Evolutionary conservation across 2,113 vertebrate genomes (phyloP).

Genomic region (Carassius carassius): DNA sequence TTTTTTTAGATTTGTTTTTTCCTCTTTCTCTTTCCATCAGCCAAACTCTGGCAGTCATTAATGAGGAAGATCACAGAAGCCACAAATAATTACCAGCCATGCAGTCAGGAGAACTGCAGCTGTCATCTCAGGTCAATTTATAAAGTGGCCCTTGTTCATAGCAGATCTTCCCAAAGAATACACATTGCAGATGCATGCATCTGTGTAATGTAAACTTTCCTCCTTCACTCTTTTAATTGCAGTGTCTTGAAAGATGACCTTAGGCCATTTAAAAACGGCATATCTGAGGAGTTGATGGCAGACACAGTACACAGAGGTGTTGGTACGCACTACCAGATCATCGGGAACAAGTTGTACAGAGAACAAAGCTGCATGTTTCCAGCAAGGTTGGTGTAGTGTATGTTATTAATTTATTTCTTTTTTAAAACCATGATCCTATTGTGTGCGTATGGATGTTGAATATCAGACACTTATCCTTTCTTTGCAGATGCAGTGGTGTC

Average conservation of each 20-base stretch:
- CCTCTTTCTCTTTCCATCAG: conserved; percentile 48
- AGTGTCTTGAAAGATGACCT: conserved; percentile 88
- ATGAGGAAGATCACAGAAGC: conserved; percentile 64
- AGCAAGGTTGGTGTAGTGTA: conserved; percentile 81
- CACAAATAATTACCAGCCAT: conserved; percentile 75
- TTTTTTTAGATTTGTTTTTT: background rate
- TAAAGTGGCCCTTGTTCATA: background rate
- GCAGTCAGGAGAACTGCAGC: conserved; percentile 84
- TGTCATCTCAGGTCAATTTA: conserved; percentile 83
- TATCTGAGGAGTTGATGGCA: conserved; percentile 82
- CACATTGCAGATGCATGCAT: background rate
- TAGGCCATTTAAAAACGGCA: conserved; percentile 80
- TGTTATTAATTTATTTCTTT: background rate
- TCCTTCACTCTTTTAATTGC: conserved; percentile 24
- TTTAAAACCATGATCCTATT: background rate
- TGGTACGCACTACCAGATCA: conserved; percentile 94
- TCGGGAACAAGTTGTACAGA: conserved; percentile 86
- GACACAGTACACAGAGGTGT: conserved; percentile 81
- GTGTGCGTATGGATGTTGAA: background rate
- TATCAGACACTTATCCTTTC: background rate
- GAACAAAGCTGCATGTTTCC: conserved; percentile 95
- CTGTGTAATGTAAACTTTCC: background rate
- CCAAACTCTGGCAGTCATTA: conserved; percentile 63
- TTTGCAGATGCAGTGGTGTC: conserved; percentile 88
- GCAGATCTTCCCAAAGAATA: background rate